Conservation (phyloP, 2,888 invertebrate species). For the Bruchidius siliquastri region DNA sequence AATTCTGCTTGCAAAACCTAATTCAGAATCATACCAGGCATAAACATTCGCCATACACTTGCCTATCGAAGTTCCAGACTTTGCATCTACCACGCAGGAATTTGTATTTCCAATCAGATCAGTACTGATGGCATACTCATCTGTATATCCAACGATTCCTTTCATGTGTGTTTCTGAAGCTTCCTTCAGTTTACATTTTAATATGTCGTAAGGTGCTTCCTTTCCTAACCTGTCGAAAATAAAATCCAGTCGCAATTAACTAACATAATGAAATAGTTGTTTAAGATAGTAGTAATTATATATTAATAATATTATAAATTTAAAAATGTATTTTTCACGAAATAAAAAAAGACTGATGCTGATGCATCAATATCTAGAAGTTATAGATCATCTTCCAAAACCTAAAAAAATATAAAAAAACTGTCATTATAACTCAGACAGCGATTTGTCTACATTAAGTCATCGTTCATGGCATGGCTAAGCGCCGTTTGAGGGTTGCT, state of each 20-base stretch:
- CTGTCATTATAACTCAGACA: too few relatives aligned
- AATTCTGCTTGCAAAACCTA: conserved; percentile 23
- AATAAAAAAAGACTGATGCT: too few relatives aligned
- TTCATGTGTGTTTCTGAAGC: conserved; percentile 23
- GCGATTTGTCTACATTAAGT: too few relatives aligned
- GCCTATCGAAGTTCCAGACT: conserved; percentile 17
- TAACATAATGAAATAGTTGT: too few relatives aligned
- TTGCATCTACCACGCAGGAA: conserved; percentile 23
- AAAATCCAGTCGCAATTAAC: not conserved
- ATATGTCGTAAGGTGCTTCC: conserved; percentile 18
- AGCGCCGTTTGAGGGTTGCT: too few relatives aligned
- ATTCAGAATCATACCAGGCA: conserved; percentile 26
- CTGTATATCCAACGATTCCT: conserved; percentile 17
- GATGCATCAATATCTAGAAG: too few relatives aligned
- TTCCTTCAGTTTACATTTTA: conserved; percentile 20
- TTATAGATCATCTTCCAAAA: too few relatives aligned
- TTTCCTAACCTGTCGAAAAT: conserved; percentile 15
- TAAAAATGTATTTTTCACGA: too few relatives aligned
- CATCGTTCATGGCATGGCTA: too few relatives aligned
- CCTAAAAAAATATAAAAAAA: too few relatives aligned
- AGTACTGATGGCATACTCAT: conserved; percentile 20
- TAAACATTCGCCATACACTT: conserved; percentile 21
- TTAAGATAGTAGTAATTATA: too few relatives aligned
- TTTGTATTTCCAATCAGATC: conserved; percentile 23
- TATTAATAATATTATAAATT: too few relatives aligned